A percentile compares a stretch with the other conserved stretches of the same genome.
Conservation (phyloP, 2,888 invertebrate genomes). For the Drosophila neotestacea region DNA sequence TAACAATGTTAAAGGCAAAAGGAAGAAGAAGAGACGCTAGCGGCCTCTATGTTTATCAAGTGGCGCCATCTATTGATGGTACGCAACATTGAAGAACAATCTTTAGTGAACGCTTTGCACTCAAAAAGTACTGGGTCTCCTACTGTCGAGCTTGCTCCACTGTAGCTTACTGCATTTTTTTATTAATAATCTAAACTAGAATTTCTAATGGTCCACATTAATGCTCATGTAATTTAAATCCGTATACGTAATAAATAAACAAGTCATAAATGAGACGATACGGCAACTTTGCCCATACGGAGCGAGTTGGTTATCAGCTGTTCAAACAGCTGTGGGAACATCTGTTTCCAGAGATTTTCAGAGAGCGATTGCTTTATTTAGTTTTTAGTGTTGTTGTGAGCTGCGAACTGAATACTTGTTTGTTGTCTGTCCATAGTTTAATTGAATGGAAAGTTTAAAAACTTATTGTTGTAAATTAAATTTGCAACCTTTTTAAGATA, state of each 20-base stretch:
- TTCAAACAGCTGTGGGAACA: constrained; percentile 45
- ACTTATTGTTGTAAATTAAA: constrained; percentile 6
- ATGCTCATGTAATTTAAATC: not conserved
- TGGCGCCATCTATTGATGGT: no score
- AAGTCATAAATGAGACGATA: not conserved
- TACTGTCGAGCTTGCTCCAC: no score
- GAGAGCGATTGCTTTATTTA: constrained; percentile 12
- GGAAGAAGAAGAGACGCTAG: no score
- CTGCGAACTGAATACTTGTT: constrained; percentile 14
- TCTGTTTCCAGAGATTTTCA: constrained; percentile 33
- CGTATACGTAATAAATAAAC: not conserved
- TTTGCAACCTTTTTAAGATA: constrained; percentile 8
- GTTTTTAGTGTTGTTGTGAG: constrained; percentile 51
- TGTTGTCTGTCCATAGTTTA: not conserved
- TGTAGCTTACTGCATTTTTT: no score
- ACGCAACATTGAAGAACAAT: no score
- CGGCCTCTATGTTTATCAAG: no score
- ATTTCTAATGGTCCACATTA: not conserved
- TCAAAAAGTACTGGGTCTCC: no score
- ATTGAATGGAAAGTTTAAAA: constrained; percentile 47
- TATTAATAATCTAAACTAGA: no score
- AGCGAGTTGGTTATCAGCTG: constrained; percentile 41
- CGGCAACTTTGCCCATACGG: constrained; percentile 27
- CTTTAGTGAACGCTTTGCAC: no score
- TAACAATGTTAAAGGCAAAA: no score